These are phyloP conservation scores for Onychomys torridus DNA, from an alignment of 2,797 vertebrate genomes.

Conservation along the genomic window DNA sequence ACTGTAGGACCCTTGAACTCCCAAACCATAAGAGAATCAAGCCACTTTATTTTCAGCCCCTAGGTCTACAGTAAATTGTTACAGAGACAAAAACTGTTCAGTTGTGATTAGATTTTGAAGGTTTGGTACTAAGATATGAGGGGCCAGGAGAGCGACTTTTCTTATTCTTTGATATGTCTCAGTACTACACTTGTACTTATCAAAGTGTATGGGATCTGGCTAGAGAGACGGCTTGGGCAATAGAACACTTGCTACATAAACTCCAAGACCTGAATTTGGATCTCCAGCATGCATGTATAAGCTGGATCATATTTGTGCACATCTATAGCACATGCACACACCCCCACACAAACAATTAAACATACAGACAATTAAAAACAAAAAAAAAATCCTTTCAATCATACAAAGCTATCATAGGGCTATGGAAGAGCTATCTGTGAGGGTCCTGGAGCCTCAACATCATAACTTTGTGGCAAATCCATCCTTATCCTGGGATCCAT, in stretches of 20 bases:
- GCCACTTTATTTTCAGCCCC: neutral
- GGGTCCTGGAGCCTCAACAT: neutral
- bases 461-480: neutral
- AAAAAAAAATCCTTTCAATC: neutral
- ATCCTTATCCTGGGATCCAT: neutral
- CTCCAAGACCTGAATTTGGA: neutral
- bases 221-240: neutral
- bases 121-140: neutral
- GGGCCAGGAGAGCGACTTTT: neutral
- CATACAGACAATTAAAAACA: neutral
- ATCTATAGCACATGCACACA: neutral
- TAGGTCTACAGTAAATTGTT: neutral
- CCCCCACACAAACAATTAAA: neutral
- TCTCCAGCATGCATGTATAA: neutral
- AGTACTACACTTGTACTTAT: neutral
- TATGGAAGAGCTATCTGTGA: neutral
- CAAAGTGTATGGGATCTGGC: neutral
- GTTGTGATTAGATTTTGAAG: neutral
- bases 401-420: neutral
- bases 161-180: neutral
- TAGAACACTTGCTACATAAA: neutral
- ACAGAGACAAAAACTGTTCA: neutral
- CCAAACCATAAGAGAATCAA: neutral
- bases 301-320: neutral
- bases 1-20: neutral